Percentiles rank a stretch among this genome's conserved stretches.
Conservation (phyloP, 2,888 invertebrate genomes). For the Pristionchus entomophagus region DNA sequence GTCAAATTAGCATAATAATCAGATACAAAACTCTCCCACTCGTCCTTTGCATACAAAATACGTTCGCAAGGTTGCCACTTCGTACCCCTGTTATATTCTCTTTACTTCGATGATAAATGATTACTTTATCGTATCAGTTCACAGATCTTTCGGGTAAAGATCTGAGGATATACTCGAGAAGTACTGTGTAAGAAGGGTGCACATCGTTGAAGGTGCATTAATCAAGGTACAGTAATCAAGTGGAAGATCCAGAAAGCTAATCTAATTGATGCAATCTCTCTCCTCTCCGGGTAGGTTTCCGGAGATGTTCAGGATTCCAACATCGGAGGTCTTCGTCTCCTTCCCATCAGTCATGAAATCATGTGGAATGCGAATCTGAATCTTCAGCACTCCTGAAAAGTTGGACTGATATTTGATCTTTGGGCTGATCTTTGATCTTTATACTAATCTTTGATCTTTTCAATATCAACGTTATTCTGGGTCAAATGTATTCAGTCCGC, state of each 20-base stretch:
- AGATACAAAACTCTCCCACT: neutral
- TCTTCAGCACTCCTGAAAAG: constrained; percentile 70
- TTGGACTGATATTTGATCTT: no score
- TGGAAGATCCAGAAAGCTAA: neutral
- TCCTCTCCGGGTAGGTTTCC: constrained; percentile 70
- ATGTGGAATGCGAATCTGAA: constrained; percentile 68
- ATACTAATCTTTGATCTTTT: no score
- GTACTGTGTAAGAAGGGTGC: no score
- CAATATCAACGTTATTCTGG: neutral
- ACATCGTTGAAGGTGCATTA: no score
- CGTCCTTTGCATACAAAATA: neutral
- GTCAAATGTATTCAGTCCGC: neutral
- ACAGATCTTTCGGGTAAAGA: no score
- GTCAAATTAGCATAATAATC: constrained; percentile 23
- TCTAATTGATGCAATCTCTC: constrained; percentile 68
- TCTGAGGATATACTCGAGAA: neutral
- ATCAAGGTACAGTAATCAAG: neutral
- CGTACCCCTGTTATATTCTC: constrained; percentile 11
- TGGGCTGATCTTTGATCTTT: neutral
- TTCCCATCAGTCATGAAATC: constrained; percentile 62
- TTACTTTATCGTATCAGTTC: neutral
- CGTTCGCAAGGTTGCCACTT: constrained; percentile 5
- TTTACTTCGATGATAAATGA: constrained; percentile 29
- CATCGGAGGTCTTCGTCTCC: constrained; percentile 64
- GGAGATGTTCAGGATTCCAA: constrained; percentile 68